phyloP scores from a whole-genome alignment of 2,888 invertebrate species.

The Nemotelus pantherinus region DNA sequence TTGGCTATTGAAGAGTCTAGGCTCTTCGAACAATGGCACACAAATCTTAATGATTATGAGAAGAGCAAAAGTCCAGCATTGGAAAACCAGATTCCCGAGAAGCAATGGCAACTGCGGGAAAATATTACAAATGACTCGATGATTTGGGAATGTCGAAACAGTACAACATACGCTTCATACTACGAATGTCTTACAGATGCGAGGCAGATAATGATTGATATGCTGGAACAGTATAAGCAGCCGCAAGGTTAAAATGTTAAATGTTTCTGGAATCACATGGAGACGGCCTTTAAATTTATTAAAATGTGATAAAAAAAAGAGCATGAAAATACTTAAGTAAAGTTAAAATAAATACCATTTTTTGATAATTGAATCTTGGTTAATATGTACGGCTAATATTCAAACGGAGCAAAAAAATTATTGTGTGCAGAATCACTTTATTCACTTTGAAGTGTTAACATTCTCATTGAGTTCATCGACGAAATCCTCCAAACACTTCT shows the following conservation, averaged over 20 bases:
- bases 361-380: background rate
- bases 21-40: constrained; percentile 2
- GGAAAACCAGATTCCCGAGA: background rate
- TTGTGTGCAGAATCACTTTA: constrained; percentile 3
- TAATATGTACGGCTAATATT: background rate
- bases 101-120: constrained; percentile 31
- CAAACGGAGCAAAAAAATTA: background rate
- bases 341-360: background rate
- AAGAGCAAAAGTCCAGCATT: constrained; percentile 1
- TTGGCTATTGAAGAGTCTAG: constrained; percentile 6
- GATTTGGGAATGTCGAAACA: background rate
- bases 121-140: background rate
- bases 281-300: background rate
- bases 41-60: background rate
- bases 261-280: background rate
- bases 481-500: constrained; percentile 31
- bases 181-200: constrained; percentile 24
- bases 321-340: background rate
- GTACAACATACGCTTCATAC: background rate
- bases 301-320: background rate
- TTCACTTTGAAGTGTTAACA: background rate
- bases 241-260: background rate
- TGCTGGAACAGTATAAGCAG: background rate
- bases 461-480: constrained; percentile 41
- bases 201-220: constrained; percentile 16